phyloP scores from a whole-genome alignment of 2,113 vertebrate genomes.

The mouse (Mus musculus) region DNA sequence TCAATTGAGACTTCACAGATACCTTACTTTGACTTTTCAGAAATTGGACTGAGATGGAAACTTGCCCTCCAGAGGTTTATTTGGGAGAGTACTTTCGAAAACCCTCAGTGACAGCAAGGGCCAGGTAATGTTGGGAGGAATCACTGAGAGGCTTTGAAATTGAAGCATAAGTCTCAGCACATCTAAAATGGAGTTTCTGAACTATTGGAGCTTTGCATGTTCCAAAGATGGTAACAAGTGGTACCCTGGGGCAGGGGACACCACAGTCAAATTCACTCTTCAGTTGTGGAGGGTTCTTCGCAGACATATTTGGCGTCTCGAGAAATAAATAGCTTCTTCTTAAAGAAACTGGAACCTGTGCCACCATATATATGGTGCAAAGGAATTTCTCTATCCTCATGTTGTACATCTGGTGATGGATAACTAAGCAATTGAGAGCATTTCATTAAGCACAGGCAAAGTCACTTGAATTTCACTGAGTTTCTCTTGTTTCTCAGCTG shows the following conservation, averaged over 20 bases:
- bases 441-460: not conserved
- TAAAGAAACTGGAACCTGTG: not conserved
- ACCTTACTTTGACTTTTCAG: not conserved
- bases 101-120: not conserved
- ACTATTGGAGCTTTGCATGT: not conserved
- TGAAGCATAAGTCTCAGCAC: not conserved
- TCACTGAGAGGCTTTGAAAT: not conserved
- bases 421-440: not conserved
- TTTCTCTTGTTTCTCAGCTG: not conserved
- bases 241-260: not conserved
- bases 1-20: not conserved
- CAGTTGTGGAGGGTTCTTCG: not conserved
- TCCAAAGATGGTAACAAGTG: not conserved
- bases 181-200: not conserved
- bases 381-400: not conserved
- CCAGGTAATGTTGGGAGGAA: not conserved
- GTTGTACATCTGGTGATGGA: not conserved
- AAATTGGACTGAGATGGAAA: not conserved
- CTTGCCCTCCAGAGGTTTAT: not conserved
- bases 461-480: not conserved
- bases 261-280: not conserved
- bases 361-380: not conserved
- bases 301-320: not conserved
- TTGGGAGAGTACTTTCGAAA: not conserved
- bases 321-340: not conserved